Evolutionary conservation across 2,113 vertebrate species (phyloP).

Genomic region (Kryptolebias marmoratus): DNA sequence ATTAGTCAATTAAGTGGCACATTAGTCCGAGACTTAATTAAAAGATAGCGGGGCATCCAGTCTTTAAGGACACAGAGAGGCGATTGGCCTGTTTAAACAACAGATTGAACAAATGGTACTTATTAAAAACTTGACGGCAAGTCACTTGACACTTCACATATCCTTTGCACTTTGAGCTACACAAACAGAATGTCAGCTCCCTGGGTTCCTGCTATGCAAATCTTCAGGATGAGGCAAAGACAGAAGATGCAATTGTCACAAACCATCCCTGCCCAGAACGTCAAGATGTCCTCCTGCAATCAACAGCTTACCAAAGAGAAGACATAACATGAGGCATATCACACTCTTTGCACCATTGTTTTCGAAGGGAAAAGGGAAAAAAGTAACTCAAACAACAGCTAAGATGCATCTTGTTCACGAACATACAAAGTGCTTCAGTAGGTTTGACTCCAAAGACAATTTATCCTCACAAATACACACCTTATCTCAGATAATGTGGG

Average conservation of each 20-base stretch:
- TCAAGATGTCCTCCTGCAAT: constrained; percentile 61
- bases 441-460: constrained; percentile 34
- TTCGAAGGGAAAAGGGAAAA: constrained; percentile 17
- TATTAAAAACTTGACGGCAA: constrained; percentile 83
- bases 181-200: constrained; percentile 82
- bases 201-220: constrained; percentile 77
- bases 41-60: constrained; percentile 79
- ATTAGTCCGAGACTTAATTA: constrained; percentile 86
- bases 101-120: constrained; percentile 83
- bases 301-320: constrained; percentile 56
- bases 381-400: constrained; percentile 6
- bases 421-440: constrained; percentile 28
- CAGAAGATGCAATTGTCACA: constrained; percentile 55
- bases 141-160: constrained; percentile 83
- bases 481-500: constrained; percentile 26
- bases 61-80: constrained; percentile 80
- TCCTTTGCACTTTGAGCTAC: constrained; percentile 76
- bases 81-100: constrained; percentile 82
- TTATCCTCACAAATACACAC: constrained; percentile 29
- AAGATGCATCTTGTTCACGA: constrained; percentile 1
- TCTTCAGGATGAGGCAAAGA: constrained; percentile 63
- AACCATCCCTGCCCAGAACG: constrained; percentile 59
- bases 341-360: constrained; percentile 16
- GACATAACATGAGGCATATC: constrained; percentile 36
- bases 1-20: constrained; percentile 86